Evolutionary conservation across 2,797 vertebrate genomes (phyloP).

Genomic region (Argya squamiceps): DNA sequence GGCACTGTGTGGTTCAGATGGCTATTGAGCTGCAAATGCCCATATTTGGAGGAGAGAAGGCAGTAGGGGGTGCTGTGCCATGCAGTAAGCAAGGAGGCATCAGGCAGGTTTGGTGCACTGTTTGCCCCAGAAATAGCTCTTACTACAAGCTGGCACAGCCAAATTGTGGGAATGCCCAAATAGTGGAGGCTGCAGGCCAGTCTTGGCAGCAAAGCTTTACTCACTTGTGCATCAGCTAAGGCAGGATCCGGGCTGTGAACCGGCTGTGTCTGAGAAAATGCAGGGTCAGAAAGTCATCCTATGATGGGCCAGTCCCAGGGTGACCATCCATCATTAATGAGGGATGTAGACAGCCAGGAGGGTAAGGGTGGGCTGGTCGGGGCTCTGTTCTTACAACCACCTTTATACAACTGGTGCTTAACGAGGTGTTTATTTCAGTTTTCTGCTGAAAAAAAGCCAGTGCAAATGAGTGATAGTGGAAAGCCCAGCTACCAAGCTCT

Average conservation of each 20-base stretch:
- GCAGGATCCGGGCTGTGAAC: not conserved
- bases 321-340: not conserved
- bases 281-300: not conserved
- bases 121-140: not conserved
- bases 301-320: not conserved
- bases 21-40: not conserved
- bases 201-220: not conserved
- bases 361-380: not conserved
- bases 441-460: slow-evolving; percentile 35
- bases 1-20: accelerated
- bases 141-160: not conserved
- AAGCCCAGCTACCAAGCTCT: not conserved
- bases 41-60: not conserved
- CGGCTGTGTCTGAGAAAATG: not conserved
- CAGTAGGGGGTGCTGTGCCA: not conserved
- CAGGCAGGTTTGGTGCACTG: not conserved
- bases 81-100: not conserved
- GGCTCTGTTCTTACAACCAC: not conserved
- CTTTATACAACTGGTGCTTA: not conserved
- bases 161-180: not conserved
- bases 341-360: slow-evolving; percentile 11
- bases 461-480: not conserved
- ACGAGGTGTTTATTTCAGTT: slow-evolving; percentile 22
- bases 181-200: not conserved
- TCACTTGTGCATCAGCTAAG: not conserved